phyloP scores from a whole-genome alignment of 2,797 vertebrate genomes.

The Enteromius fasciolatus region DNA sequence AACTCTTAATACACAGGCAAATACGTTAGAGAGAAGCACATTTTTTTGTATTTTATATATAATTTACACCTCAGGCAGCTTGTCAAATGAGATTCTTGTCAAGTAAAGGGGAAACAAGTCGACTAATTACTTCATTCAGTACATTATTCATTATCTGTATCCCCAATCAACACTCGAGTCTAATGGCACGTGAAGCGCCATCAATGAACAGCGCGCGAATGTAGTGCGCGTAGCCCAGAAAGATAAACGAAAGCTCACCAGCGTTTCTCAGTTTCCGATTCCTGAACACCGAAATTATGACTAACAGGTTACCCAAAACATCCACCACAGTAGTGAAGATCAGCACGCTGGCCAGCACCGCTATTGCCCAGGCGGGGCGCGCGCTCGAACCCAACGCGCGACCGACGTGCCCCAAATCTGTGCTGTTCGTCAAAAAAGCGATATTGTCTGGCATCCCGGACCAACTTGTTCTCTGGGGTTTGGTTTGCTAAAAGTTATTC shows the following conservation, averaged over 20 bases:
- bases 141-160: conserved; percentile 26
- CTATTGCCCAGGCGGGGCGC: conserved; percentile 72
- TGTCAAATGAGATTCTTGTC: conserved; percentile 13
- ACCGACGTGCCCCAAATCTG: conserved; percentile 53
- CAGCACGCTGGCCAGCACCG: conserved; percentile 75
- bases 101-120: neutral
- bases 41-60: neutral
- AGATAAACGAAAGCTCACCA: conserved; percentile 68
- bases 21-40: neutral
- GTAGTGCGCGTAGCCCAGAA: neutral
- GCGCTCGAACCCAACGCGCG: conserved; percentile 66
- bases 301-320: conserved; percentile 77
- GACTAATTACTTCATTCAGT: conserved; percentile 11
- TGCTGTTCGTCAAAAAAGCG: conserved; percentile 66
- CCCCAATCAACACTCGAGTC: neutral
- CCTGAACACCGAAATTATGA: conserved; percentile 77
- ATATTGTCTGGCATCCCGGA: conserved; percentile 72
- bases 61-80: conserved; percentile 6
- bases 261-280: conserved; percentile 80
- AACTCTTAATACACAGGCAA: neutral
- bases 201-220: neutral
- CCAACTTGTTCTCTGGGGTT: conserved; percentile 19
- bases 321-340: conserved; percentile 80
- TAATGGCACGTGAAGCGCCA: conserved; percentile 13
- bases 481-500: conserved; percentile 4